Conservation (phyloP, 2,888 invertebrate species). For the Rhogogaster chlorosoma region DNA sequence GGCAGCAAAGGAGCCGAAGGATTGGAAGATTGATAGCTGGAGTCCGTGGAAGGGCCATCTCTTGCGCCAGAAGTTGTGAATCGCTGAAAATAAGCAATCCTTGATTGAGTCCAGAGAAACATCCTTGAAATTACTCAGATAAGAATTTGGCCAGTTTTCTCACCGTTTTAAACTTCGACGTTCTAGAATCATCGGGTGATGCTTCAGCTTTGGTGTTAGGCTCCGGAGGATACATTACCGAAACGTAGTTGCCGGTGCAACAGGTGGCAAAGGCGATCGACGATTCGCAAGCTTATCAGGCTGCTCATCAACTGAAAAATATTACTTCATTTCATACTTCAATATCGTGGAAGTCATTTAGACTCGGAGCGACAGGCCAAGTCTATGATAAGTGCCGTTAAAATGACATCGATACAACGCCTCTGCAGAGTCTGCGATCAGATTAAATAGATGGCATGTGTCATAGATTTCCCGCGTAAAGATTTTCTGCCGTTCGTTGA, state of each 20-base stretch:
- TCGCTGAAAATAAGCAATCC: background rate
- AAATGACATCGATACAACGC: too few species aligned
- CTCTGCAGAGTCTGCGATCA: too few species aligned
- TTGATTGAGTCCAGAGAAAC: background rate
- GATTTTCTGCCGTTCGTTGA: too few species aligned
- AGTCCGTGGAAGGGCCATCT: background rate
- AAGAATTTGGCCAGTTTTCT: background rate
- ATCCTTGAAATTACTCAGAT: background rate
- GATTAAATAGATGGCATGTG: too few species aligned
- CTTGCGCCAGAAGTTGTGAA: background rate
- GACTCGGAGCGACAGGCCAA: too few species aligned
- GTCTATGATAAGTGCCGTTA: too few species aligned
- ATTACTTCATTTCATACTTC: background rate
- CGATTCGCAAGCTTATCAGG: background rate
- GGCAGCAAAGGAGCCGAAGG: constrained; percentile 16
- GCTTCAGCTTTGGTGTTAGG: background rate
- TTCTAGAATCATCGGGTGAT: background rate
- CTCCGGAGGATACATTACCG: background rate
- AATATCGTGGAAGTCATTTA: background rate
- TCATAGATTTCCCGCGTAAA: too few species aligned
- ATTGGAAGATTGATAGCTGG: background rate
- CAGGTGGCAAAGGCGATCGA: constrained; percentile 11
- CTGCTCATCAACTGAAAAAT: constrained; percentile 15
- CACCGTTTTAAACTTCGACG: background rate
- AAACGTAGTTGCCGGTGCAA: background rate